Base-by-base conservation (phyloP, 1,140 invertebrate genomes). In the Zaprionus kolodkinae region DNA sequence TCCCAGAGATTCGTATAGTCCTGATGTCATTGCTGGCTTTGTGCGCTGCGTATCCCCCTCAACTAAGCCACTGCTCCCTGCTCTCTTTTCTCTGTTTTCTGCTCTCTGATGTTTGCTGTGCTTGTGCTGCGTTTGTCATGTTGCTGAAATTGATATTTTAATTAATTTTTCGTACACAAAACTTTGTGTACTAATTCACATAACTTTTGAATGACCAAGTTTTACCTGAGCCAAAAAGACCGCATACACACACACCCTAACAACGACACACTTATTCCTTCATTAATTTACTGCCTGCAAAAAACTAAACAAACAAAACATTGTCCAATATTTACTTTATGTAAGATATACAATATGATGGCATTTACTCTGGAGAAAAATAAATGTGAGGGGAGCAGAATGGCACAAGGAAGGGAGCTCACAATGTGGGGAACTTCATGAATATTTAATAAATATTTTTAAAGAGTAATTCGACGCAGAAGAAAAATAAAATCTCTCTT, bases 81-180 rank as follows among this genome's bases (percentile, higher is more conserved):
- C 48, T 54, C 30, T 69, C 36, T 65, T 21, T 27, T 52, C 27
- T 52, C 45, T 55, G 6, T 12, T 15, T n/a, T 54, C 12, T 57
- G n/a, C 40, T 30, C 27, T 30, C 21, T 30, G 27, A 30, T 70
- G 45, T 74, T 62, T 69, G 65, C 62, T 69, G 15, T 62, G 25
- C 4, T 6, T 50, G 17, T 12, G 52, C 57, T 72, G 73, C 52
- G 21, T 27, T 38, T 81, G 81, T 78, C 78, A 70, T 77, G 82
- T 63, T 68, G 68, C 66, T 74, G 78, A 81, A 85, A 85, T 73
- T 85, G 81, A 85, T 82, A 82, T 85, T 85, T 85, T 85, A 85
- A 85, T 85, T 85, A 85, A 81, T 85, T 86, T 81, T 78, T 48
- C 78, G 74, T 72, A 75, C 66, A 81, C 65, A 78, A 85, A 81